These are phyloP conservation scores for Falcunculus frontatus DNA, from an alignment of 2,113 vertebrate genomes.

Conservation along the genomic window DNA sequence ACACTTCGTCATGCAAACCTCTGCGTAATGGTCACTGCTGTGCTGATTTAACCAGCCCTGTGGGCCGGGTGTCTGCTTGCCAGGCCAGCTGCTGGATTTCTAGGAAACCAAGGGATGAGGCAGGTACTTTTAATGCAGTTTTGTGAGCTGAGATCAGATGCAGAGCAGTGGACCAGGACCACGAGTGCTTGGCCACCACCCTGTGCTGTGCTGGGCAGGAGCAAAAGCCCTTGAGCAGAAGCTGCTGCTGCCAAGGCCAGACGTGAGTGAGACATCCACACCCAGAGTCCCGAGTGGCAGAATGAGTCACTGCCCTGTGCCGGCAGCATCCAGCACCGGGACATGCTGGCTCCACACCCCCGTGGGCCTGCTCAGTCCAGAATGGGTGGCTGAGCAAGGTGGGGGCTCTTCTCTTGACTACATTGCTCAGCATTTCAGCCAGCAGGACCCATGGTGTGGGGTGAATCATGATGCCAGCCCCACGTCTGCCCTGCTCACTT, in stretches of 20 bases:
- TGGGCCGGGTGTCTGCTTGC: not conserved
- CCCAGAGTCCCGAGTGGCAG: not conserved
- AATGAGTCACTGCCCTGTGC: not conserved
- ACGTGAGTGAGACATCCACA: not conserved
- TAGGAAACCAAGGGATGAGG: not conserved
- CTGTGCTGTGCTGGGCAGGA: not conserved
- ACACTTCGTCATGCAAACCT: rapidly evolving
- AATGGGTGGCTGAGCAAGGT: rapidly evolving
- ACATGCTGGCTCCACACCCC: rapidly evolving
- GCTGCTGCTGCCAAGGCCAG: not conserved
- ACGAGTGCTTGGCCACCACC: rapidly evolving
- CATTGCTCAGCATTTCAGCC: not conserved
- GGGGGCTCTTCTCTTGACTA: not conserved
- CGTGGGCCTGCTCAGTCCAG: not conserved
- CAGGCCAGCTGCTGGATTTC: not conserved
- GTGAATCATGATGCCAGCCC: not conserved
- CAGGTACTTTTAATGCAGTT: not conserved
- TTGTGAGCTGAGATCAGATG: not conserved
- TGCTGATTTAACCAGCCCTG: not conserved
- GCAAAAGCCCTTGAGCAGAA: not conserved
- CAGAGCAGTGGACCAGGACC: not conserved
- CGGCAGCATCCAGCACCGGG: rapidly evolving
- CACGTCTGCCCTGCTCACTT: not conserved
- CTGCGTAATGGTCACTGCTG: not conserved
- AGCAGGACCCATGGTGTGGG: not conserved